A percentile compares a stretch with the other conserved stretches of the same genome.
Evolutionary conservation across 2,888 invertebrate species (phyloP).

Genomic region (Caradrina kadenii): DNA sequence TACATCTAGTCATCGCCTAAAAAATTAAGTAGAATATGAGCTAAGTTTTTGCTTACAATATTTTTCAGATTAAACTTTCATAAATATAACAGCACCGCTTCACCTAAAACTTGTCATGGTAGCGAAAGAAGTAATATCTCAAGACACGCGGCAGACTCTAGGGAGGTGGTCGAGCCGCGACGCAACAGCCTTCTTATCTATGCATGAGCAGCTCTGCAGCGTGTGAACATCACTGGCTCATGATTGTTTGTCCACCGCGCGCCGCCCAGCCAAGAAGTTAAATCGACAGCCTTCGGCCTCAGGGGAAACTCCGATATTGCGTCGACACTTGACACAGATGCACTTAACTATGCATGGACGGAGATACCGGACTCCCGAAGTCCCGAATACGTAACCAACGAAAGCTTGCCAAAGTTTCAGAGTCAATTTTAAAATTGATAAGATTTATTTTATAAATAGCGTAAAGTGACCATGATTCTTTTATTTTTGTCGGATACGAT

Average conservation of each 20-base stretch:
- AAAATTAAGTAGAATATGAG: constrained; percentile 19
- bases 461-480: neutral
- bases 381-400: constrained; percentile 79
- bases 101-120: constrained; percentile 74
- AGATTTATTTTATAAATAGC: constrained; percentile 21
- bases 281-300: constrained; percentile 75
- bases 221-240: constrained; percentile 65
- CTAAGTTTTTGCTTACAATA: constrained; percentile 30
- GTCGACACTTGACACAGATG: constrained; percentile 85
- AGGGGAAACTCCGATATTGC: constrained; percentile 82
- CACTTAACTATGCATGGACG: constrained; percentile 88
- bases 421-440: constrained; percentile 79
- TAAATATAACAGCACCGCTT: constrained; percentile 42
- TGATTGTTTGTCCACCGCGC: constrained; percentile 67
- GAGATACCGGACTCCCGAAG: constrained; percentile 81
- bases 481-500: too few species aligned
- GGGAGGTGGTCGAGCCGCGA: constrained; percentile 72
- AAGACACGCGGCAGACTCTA: constrained; percentile 71
- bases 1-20: neutral
- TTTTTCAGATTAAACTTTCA: constrained; percentile 50
- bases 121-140: constrained; percentile 78
- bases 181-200: constrained; percentile 78
- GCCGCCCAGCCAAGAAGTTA: constrained; percentile 78
- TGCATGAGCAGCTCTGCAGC: constrained; percentile 76
- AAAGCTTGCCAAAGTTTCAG: constrained; percentile 79